Base-by-base conservation (phyloP, 1,140 invertebrate genomes). In the Zaprionus gabonicus region DNA sequence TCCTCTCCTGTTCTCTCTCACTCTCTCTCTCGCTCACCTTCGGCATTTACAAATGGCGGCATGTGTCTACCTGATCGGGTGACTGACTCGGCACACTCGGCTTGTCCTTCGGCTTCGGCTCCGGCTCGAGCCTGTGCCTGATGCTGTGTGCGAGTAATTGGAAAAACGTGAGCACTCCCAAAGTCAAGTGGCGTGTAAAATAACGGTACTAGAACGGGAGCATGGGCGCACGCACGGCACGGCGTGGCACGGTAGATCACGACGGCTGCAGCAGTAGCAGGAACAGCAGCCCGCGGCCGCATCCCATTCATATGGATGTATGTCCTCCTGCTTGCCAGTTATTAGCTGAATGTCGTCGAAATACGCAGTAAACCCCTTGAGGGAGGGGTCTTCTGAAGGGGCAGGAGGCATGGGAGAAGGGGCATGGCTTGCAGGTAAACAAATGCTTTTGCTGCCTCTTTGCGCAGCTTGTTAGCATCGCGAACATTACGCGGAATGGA, bases 181-280 rank as follows among this genome's bases (percentile, higher is more conserved):
- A 80, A 92, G 91, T 92, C 91, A 92, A 92, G 91, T 92, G 84
- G 91, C 79, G 86, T 91, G 80, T 82, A 91, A 46, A 83, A 87
- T 82, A 75, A 60, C 56, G 60, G 55, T 66, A 79, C 56, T 28
- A 66, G 41, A 28, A 9, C 27, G 7, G 69, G 59, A 63, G 64
- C 20, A 15, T 51, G 25, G 38, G 28, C 46, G 12, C 46, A 51
- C 46, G 46, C 27, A 56, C 15, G 15, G 20, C 25, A 15, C 13
- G 4, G 70, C 66, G 20, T 20, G 20, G 20, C 20, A 53, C 49
- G n/a, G 41, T n/a, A 46, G 41, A 46, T 46, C 41, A 17, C 5
- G 41, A 41, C 38, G 38, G 38, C 38, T 34, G 31, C 31, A 10
- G 59, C 59, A 62, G 23, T 49, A n/a, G 20, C 23, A 57, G 25